phyloP scores from a whole-genome alignment of 2,113 vertebrate genomes.

The Urocolius indicus region DNA sequence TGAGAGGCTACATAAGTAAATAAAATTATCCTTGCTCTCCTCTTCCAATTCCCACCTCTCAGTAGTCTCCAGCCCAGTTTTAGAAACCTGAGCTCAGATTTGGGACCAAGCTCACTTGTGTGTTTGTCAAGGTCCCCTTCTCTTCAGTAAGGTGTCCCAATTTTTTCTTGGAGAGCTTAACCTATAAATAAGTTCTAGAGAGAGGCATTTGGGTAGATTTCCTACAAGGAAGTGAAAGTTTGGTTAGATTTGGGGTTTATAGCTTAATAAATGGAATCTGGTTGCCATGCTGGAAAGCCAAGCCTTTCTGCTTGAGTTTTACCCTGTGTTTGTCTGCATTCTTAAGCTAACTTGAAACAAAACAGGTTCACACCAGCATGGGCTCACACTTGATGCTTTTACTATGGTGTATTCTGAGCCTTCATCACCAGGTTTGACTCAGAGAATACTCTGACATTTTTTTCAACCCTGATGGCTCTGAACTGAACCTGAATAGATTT shows the following conservation, averaged over 20 bases:
- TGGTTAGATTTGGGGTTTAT: background rate
- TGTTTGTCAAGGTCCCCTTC: too few species aligned
- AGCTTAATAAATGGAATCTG: background rate
- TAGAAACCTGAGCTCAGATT: background rate
- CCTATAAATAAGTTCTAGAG: background rate
- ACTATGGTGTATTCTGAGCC: background rate
- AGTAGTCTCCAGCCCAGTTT: background rate
- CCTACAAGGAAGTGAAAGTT: background rate
- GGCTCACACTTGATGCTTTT: background rate
- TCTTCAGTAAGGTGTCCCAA: fast-evolving
- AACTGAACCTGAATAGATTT: background rate
- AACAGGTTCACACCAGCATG: background rate
- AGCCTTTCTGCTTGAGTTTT: background rate
- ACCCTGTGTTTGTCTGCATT: background rate
- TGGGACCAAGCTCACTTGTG: background rate
- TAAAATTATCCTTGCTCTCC: background rate
- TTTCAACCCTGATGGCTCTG: background rate
- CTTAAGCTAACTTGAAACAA: background rate
- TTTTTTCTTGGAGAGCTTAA: background rate
- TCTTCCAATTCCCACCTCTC: background rate
- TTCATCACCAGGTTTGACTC: background rate
- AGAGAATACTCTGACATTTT: background rate
- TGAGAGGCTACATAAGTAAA: background rate
- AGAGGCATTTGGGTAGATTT: background rate
- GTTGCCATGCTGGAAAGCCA: background rate